These are phyloP conservation scores for mouse (Mus musculus) DNA, from an alignment of 2,113 vertebrate genomes.

Conservation along the genomic window DNA sequence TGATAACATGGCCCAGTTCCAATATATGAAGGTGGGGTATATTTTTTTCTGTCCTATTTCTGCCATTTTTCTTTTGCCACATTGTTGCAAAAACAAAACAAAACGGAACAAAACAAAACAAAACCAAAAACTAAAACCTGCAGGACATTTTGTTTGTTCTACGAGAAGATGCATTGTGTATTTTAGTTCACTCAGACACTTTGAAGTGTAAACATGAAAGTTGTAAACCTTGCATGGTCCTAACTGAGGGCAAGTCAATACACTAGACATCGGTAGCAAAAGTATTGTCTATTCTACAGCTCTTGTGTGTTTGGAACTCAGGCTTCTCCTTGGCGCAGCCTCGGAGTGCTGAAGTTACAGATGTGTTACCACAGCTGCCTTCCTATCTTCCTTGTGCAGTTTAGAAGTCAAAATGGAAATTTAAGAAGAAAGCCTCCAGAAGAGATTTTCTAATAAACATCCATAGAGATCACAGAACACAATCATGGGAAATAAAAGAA, in stretches of 20 bases:
- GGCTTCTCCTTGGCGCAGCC: not conserved
- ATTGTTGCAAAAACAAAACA: not conserved
- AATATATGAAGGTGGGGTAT: not conserved
- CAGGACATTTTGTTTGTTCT: not conserved
- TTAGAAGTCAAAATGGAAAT: conserved; percentile 51
- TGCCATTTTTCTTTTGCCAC: not conserved
- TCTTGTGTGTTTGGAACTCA: not conserved
- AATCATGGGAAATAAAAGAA: conserved; percentile 27
- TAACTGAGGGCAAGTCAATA: not conserved
- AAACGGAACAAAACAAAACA: too few species aligned
- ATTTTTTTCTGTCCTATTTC: not conserved
- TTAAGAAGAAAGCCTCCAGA: conserved; percentile 30
- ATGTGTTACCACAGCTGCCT: not conserved
- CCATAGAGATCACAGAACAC: not conserved
- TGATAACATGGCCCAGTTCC: not conserved
- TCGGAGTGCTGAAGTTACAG: not conserved
- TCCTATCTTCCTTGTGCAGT: not conserved
- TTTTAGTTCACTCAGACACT: not conserved
- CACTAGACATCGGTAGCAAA: not conserved
- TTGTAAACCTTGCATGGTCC: not conserved
- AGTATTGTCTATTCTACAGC: not conserved
- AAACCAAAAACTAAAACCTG: not conserved
- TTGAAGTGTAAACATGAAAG: not conserved
- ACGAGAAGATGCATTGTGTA: not conserved
- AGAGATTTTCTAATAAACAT: conserved; percentile 53